Evolutionary conservation across 2,888 invertebrate species (phyloP), one percentile per base, ranked within the genome.

Genomic region (Andricus quercusramuli): DNA sequence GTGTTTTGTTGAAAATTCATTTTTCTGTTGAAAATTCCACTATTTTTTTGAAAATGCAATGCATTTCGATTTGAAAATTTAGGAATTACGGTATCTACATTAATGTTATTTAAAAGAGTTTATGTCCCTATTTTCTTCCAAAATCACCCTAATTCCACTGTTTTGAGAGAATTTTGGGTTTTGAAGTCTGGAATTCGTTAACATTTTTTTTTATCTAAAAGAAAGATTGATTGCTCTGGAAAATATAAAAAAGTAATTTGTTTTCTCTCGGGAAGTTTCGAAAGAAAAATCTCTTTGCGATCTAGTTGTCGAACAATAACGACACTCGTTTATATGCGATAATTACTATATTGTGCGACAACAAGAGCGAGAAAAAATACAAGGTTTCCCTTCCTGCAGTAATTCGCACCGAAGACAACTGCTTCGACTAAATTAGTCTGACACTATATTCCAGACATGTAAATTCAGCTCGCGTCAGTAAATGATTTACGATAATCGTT

Each of bases 401-500:
- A 74, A 56, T 74, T 74, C n/a, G 56, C 74, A 29, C 64, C 17
- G 17, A 29, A 64, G 4, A 29, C 64, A 64, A 64, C 25, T 56
- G 32, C 29, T 29, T 47, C 29, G 25, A 74, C 59, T 74, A 74
- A 74, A 74, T 56, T 56, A 51, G 22, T n/a, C 32, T 51, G 74
- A 59, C 32, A 59, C 51, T 74, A 51, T 70, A 25, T 29, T 9
- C 17, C 25, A 17, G 47, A 47, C 15, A 47, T 70, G 25, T 47
- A 74, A 51, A 74, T 47, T 51, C 51, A 29, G 70, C 47, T 56
- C 74, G n/a, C 20, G 32, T 74, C 37, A 37, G 32, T 74, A 11
- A 56, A 74, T 74, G 74, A 74, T 74, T 59, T 56, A 74, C 51
- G n/a, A 56, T 56, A 56, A 56, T 74, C 51, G 25, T 70, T 70